These are phyloP conservation scores for Amphipyra tragopoginis DNA, from an alignment of 2,888 invertebrate genomes.

Conservation along the genomic window DNA sequence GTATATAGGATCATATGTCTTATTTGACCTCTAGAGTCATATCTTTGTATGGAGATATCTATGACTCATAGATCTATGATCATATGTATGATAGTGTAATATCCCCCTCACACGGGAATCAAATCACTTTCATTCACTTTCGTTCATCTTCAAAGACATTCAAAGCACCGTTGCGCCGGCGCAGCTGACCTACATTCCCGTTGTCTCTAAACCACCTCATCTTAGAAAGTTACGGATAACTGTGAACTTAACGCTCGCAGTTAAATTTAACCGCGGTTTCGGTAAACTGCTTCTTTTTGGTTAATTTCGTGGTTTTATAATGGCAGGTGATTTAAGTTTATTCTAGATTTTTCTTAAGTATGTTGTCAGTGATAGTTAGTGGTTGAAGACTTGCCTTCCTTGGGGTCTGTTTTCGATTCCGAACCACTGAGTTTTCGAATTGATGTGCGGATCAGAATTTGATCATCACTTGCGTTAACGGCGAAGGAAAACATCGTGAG, in stretches of 20 bases:
- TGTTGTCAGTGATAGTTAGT: background rate
- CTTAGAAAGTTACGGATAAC: constrained; percentile 44
- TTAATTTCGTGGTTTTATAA: background rate
- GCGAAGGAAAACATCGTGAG: no score
- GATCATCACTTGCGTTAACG: no score
- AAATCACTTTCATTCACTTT: constrained; percentile 33
- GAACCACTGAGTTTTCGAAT: no score
- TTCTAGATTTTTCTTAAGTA: background rate
- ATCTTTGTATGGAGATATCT: no score
- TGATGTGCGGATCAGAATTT: no score
- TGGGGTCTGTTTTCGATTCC: no score
- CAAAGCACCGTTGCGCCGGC: constrained; percentile 9
- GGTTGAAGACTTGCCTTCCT: no score
- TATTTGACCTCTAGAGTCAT: no score
- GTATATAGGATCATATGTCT: no score
- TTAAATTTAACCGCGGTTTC: constrained; percentile 14
- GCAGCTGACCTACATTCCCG: constrained; percentile 32
- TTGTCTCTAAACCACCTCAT: constrained; percentile 25
- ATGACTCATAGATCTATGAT: no score
- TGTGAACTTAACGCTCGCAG: constrained; percentile 25
- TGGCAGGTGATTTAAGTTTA: background rate
- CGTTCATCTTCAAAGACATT: constrained; percentile 1
- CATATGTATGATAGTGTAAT: no score
- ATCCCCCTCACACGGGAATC: background rate
- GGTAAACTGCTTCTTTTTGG: background rate